Conservation (phyloP, 2,113 vertebrate species). For the Macquaria ambigua region DNA sequence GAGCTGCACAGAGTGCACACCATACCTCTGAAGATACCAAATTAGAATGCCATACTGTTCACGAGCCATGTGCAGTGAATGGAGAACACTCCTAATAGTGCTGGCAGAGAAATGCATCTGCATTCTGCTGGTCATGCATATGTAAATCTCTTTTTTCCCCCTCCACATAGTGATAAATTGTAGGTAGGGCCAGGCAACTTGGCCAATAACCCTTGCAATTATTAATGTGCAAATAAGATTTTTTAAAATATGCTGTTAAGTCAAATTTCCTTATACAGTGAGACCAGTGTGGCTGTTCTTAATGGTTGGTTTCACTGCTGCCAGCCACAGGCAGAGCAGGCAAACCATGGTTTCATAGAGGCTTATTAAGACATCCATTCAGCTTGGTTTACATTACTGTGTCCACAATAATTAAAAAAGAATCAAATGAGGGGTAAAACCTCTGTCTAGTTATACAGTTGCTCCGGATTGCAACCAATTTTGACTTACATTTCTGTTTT, state of each 20-base stretch:
- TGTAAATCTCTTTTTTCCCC: constrained; percentile 57
- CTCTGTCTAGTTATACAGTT: neutral
- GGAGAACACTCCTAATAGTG: constrained; percentile 71
- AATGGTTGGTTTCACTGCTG: constrained; percentile 19
- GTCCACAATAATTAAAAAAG: constrained; percentile 18
- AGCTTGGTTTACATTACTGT: constrained; percentile 23
- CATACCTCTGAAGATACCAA: constrained; percentile 66
- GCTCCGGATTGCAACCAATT: neutral
- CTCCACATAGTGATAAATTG: constrained; percentile 63
- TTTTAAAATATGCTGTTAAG: constrained; percentile 39
- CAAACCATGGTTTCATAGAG: neutral
- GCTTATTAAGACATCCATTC: constrained; percentile 28
- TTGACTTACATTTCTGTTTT: neutral
- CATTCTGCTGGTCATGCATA: constrained; percentile 76
- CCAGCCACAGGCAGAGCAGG: constrained; percentile 1
- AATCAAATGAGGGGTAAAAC: constrained; percentile 12
- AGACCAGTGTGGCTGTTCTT: constrained; percentile 7
- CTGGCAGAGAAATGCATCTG: constrained; percentile 72
- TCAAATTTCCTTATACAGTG: constrained; percentile 35
- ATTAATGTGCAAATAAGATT: constrained; percentile 66
- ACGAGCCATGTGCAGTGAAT: constrained; percentile 71
- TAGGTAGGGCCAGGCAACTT: constrained; percentile 52
- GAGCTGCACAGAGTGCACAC: constrained; percentile 50
- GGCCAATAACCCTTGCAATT: constrained; percentile 64
- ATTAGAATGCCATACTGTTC: constrained; percentile 77